Evolutionary conservation across 2,797 vertebrate species (phyloP), one percentile per base, ranked within the genome.

Genomic region (Xenopus petersii): DNA sequence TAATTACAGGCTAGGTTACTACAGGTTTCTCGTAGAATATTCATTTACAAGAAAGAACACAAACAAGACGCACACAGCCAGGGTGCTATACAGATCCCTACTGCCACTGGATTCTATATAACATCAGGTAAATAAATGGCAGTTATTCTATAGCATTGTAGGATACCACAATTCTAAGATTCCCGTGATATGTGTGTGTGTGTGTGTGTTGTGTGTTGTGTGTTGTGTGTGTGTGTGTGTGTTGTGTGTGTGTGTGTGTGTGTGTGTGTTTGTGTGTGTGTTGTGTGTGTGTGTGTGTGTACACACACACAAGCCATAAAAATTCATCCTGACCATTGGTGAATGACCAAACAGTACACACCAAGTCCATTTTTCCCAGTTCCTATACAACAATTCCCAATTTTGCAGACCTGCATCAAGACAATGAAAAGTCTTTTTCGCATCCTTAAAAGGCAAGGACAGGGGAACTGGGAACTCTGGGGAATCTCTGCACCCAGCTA

Each of bases 361-460:
- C 33, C 26, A 30, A 30, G 26, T 30, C 26, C 12, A 51, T 15
- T 51, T 51, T 4, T 15, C 49, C 49, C 49, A 51, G 6, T 42
- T 9, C 36, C 36, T 42, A 42, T 42, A 42, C 8, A 42, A 42
- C 8, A 9, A 6, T 42, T 42, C 5, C 3, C 36, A 4, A 1
- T 51, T 51, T 51, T 51, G 49, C 49, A 51, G 11, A 12, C 11
- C 49, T 5, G 21, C 64, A 21, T 66, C 24, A 66, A 51, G 64
- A 26, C 10, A 51, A 66, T 3, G 47, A 26, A 26, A 51, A 51
- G 21, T 13, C 21, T 21, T 26, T 6, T 5, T 62, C 17, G 63
- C 12, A 70, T 64, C 67, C 67, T 58, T 64, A 70, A 58, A 69
- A 75, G 74, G 60, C 10, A n/a, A 69, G 60, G 48, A 56, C 5